Evolutionary conservation across 2,888 invertebrate genomes (phyloP).

Genomic region (Malthinus flaveolus): DNA sequence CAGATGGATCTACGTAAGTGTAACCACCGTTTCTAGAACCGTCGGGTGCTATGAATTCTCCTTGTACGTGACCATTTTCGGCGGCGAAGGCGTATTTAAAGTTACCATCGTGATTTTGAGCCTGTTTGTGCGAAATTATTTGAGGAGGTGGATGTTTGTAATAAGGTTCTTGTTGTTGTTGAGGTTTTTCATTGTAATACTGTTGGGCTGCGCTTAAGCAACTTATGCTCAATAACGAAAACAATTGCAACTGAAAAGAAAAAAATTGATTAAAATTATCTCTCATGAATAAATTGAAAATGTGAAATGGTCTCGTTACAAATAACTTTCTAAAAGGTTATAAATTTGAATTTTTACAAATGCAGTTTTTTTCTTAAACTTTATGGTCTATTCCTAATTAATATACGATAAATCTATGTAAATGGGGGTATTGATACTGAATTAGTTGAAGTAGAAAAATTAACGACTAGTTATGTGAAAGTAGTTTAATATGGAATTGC

Average conservation of each 20-base stretch:
- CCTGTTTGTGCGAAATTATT: slow-evolving; percentile 66
- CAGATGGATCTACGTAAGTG: slow-evolving; percentile 68
- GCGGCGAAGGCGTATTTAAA: slow-evolving; percentile 71
- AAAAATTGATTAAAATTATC: background rate
- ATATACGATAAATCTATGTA: too few relatives aligned
- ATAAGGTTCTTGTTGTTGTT: slow-evolving; percentile 25
- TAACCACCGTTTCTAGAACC: slow-evolving; percentile 68
- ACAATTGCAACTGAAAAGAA: too few relatives aligned
- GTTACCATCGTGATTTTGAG: slow-evolving; percentile 65
- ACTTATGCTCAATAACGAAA: background rate
- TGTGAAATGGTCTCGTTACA: too few relatives aligned
- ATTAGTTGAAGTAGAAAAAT: too few relatives aligned
- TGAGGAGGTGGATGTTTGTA: slow-evolving; percentile 52
- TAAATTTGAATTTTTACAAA: too few relatives aligned
- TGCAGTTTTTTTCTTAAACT: too few relatives aligned
- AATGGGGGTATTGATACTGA: too few relatives aligned
- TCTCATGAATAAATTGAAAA: too few relatives aligned
- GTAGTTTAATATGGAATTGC: too few relatives aligned
- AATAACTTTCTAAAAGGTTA: too few relatives aligned
- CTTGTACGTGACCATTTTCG: slow-evolving; percentile 70
- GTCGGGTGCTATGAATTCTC: slow-evolving; percentile 69
- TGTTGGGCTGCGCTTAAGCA: background rate
- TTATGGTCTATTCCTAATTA: too few relatives aligned
- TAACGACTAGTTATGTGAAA: too few relatives aligned
- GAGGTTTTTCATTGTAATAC: slow-evolving; percentile 1